Conservation (phyloP, 2,797 vertebrate genomes). For the Ctenopoma kingsleyae region DNA sequence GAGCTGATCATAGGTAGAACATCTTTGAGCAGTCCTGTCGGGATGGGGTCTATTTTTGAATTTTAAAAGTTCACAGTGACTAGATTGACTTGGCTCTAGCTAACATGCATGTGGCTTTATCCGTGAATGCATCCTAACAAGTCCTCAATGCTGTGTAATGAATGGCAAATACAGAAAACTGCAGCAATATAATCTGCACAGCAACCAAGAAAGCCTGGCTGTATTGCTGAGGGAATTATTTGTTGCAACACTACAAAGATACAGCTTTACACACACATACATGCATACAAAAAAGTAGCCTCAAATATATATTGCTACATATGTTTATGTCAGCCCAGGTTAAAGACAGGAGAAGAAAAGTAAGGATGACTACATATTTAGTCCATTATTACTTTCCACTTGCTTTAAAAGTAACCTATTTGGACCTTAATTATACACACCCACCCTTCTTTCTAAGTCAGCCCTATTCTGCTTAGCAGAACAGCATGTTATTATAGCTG, state of each 20-base stretch:
- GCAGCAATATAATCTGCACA: slow-evolving; percentile 59
- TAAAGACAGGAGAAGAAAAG: slow-evolving; percentile 28
- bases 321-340: slow-evolving; percentile 55
- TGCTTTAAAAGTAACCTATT: slow-evolving; percentile 71
- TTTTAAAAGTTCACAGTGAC: slow-evolving; percentile 72
- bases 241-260: slow-evolving; percentile 54
- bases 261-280: slow-evolving; percentile 35
- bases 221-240: slow-evolving; percentile 59
- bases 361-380: slow-evolving; percentile 44
- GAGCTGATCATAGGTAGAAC: no score
- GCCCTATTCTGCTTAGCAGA: slow-evolving; percentile 67
- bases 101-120: slow-evolving; percentile 45
- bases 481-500: slow-evolving; percentile 78
- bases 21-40: no score
- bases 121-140: slow-evolving; percentile 49
- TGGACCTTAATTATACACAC: slow-evolving; percentile 63
- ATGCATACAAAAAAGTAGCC: no score
- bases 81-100: slow-evolving; percentile 72
- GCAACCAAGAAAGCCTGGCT: slow-evolving; percentile 59
- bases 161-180: slow-evolving; percentile 65
- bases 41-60: no score
- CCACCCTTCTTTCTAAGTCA: slow-evolving; percentile 53
- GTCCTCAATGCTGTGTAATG: slow-evolving; percentile 63
- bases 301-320: slow-evolving; percentile 48
- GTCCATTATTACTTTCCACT: slow-evolving; percentile 52